These are phyloP conservation scores for Cnemophilus loriae DNA, from an alignment of 2,113 vertebrate genomes.

Conservation along the genomic window DNA sequence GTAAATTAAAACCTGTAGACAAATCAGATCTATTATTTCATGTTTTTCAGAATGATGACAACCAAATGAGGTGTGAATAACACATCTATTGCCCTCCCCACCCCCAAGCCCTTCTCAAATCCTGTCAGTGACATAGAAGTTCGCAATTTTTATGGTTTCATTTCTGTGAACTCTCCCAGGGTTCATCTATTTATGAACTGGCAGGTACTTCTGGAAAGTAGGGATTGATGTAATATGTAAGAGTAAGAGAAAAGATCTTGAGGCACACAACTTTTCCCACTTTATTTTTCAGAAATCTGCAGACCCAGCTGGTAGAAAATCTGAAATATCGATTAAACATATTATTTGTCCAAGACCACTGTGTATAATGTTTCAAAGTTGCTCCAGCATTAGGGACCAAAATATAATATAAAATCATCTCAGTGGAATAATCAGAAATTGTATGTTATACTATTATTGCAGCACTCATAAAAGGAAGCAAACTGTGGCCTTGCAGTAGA, in stretches of 20 bases:
- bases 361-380: not conserved
- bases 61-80: not conserved
- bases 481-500: not conserved
- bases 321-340: not conserved
- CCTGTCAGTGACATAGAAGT: not conserved
- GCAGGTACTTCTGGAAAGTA: constrained; percentile 15
- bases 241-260: not conserved
- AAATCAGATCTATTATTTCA: not conserved
- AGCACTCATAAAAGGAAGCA: not conserved
- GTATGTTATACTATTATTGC: not conserved
- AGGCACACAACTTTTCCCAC: not conserved
- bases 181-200: constrained; percentile 22
- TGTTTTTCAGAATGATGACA: not conserved
- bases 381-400: not conserved
- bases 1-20: constrained; percentile 2
- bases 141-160: not conserved
- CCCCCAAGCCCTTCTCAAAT: not conserved
- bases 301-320: not conserved
- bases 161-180: constrained; percentile 28
- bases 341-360: not conserved
- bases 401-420: not conserved
- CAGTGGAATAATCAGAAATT: not conserved
- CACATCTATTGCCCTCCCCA: not conserved
- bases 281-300: not conserved
- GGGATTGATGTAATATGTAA: constrained; percentile 29